Evolutionary conservation across 1,140 invertebrate species (phyloP), one percentile per base, ranked within the genome.

Genomic region (Drosophila orena): DNA sequence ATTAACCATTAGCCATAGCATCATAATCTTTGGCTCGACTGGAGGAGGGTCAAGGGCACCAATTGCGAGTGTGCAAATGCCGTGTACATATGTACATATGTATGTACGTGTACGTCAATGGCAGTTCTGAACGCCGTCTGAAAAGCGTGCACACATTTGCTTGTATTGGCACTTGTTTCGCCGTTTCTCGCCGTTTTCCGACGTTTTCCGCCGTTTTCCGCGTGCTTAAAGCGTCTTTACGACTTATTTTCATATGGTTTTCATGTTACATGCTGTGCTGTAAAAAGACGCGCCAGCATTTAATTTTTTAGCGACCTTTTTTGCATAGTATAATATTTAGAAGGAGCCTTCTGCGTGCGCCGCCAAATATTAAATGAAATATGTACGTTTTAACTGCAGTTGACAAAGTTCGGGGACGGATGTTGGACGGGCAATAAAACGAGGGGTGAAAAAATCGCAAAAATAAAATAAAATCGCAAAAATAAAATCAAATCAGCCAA

Each of bases 331-430:
- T n/a, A n/a, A n/a, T 15, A 37, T 38, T 38, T 38, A 38, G 4
- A 30, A 22, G 34, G 17, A 22, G 52, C 44, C 3, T 44, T 24
- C 44, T 44, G n/a, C 44, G 44, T 24, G 30, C 50, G 27, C 44
- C 22, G 44, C 14, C 12, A 62, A 42, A 44, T 69, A 44, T 46
- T 7, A 69, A 54, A 69, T 69, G 14, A 54, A 64, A 64, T 44
- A 44, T 17, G 17, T 17, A 17, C 22, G 50, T 47, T 69, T 69
- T 47, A 69, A 69, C 30, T 68, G 66, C 66, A 69, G 38, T 55
- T 53, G 34, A 10, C 59, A 65, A 52, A 65, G 71, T 75, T 75
- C 70, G 70, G 59, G 58, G 70, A 75, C 70, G 58, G 58, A 74
- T 62, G 71, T 74, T 74, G 57, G 61, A 62, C 69, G 8, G 47